A percentile compares a stretch with the other conserved stretches of the same genome.
phyloP scores from a whole-genome alignment of 2,888 invertebrate genomes.

The Leptinotarsa juncta region DNA sequence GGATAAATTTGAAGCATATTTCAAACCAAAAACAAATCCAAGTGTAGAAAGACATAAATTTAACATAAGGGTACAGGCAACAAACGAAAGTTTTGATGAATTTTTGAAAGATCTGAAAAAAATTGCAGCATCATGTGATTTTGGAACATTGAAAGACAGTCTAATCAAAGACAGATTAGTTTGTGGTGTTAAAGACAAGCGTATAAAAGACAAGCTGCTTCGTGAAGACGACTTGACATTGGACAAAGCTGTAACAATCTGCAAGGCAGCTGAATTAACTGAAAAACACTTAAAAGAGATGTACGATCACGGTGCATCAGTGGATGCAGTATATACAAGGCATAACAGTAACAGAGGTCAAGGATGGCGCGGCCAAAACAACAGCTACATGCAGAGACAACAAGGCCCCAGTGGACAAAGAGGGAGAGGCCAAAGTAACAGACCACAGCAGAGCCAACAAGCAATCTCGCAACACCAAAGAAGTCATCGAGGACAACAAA shows the following conservation, averaged over 20 bases:
- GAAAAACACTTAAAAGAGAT: background rate
- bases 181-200: conserved; percentile 3
- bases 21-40: background rate
- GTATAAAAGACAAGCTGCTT: background rate
- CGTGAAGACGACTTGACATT: background rate
- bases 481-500: background rate
- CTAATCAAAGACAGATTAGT: background rate
- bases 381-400: background rate
- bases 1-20: conserved; percentile 6
- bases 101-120: background rate
- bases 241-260: conserved; percentile 1
- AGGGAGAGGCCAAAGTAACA: too few relatives aligned
- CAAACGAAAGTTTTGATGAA: background rate
- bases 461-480: background rate
- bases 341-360: background rate
- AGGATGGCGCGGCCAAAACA: background rate
- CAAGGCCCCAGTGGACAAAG: background rate
- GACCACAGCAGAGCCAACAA: too few relatives aligned
- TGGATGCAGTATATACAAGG: background rate
- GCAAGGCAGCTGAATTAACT: conserved; percentile 10
- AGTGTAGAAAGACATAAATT: conserved; percentile 18
- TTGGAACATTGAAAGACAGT: background rate
- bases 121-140: background rate
- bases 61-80: background rate
- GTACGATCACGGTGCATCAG: background rate